phyloP scores from a whole-genome alignment of 2,113 vertebrate species.

The Pollimyrus isidori region DNA sequence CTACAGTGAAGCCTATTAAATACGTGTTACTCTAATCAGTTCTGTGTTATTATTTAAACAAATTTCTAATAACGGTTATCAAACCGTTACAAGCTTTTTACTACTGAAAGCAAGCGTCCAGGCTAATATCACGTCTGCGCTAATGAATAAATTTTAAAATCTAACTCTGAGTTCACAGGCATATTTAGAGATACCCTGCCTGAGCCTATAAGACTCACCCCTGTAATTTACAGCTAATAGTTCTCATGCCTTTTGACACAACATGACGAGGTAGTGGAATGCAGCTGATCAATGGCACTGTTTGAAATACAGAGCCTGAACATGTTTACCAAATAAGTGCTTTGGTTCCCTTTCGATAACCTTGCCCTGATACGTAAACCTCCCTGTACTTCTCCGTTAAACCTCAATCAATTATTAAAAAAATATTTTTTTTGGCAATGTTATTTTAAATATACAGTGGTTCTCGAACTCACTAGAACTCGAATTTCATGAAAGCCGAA shows the following conservation, averaged over 20 bases:
- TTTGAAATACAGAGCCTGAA: conserved; percentile 23
- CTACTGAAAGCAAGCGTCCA: neutral
- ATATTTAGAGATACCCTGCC: neutral
- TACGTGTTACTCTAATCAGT: neutral
- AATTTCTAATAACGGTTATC: neutral
- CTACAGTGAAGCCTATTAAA: neutral
- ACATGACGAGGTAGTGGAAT: neutral
- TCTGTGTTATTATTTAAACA: neutral
- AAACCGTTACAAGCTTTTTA: neutral
- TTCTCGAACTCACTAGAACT: no score
- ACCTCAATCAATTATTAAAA: neutral
- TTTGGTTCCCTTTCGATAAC: conserved; percentile 23
- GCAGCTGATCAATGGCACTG: no score
- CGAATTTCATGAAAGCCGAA: no score
- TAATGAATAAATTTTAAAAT: neutral
- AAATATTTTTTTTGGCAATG: no score
- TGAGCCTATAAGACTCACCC: neutral
- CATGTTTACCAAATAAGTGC: conserved; percentile 27
- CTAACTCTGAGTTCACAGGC: neutral
- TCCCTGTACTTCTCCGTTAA: neutral
- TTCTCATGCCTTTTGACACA: neutral
- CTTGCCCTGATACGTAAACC: neutral
- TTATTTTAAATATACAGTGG: neutral
- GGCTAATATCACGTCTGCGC: neutral
- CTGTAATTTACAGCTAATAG: neutral